Conservation (phyloP, 2,797 vertebrate species). For the Ctenochaetus hawaiiensis region DNA sequence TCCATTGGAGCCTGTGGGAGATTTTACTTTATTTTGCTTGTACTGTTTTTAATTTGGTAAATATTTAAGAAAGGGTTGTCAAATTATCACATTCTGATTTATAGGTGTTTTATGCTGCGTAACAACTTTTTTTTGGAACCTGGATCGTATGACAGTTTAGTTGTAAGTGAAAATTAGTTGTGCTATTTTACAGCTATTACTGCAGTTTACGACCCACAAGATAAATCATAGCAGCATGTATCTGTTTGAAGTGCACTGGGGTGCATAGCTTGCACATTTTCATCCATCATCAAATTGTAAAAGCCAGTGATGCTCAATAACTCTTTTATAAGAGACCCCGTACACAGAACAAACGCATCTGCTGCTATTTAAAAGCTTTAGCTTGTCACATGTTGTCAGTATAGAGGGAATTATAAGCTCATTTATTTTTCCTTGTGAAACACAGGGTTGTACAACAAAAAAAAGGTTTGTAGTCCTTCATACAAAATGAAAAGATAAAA, state of each 20-base stretch:
- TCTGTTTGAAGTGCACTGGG: conserved; percentile 50
- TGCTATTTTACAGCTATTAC: conserved; percentile 46
- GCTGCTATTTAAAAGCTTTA: conserved; percentile 24
- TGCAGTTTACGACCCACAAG: conserved; percentile 45
- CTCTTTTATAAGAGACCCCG: conserved; percentile 45
- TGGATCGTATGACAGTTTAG: background rate
- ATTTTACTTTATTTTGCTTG: no score
- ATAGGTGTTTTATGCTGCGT: no score
- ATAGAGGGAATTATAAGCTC: no score
- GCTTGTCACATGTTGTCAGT: conserved; percentile 32
- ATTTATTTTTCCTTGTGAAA: no score
- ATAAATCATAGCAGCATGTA: conserved; percentile 40
- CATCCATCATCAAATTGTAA: conserved; percentile 61
- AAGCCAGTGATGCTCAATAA: conserved; percentile 58
- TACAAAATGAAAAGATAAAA: no score
- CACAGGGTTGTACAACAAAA: no score
- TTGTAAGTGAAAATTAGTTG: conserved; percentile 26
- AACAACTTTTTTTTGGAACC: no score
- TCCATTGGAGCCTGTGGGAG: no score
- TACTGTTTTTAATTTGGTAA: no score
- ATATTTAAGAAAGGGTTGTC: no score
- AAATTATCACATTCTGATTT: no score
- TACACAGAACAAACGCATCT: conserved; percentile 39
- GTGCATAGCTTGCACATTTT: conserved; percentile 60
- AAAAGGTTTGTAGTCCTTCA: no score